phyloP scores from a whole-genome alignment of 2,888 invertebrate species.

The Acleris literana region DNA sequence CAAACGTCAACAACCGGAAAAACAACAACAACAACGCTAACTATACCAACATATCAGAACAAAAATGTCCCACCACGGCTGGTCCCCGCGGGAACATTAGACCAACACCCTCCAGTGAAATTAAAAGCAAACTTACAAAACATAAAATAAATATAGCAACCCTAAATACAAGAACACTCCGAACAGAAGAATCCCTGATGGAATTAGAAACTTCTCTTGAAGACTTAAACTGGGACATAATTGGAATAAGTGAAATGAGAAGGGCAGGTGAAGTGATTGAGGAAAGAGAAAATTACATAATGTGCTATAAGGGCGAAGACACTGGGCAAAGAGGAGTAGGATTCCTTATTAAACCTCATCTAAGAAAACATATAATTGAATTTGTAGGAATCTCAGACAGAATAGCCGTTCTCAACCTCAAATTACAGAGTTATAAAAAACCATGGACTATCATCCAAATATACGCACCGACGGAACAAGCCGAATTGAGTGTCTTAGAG shows the following conservation, averaged over 20 bases:
- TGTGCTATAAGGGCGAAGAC: slow-evolving; percentile 33
- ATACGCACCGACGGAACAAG: slow-evolving; percentile 34
- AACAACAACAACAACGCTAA: no score
- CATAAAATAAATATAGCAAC: slow-evolving; percentile 36
- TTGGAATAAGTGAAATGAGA: slow-evolving; percentile 42
- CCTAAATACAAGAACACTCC: slow-evolving; percentile 37
- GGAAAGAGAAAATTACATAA: slow-evolving; percentile 37
- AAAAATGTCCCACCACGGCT: no score
- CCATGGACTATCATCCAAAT: slow-evolving; percentile 29
- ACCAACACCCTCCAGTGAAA: no score
- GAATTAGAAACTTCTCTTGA: slow-evolving; percentile 39
- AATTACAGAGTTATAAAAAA: slow-evolving; percentile 18
- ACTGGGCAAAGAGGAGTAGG: slow-evolving; percentile 34
- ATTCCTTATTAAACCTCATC: no score
- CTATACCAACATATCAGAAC: no score
- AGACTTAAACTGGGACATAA: slow-evolving; percentile 42
- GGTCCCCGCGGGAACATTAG: no score
- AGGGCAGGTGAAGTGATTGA: slow-evolving; percentile 38
- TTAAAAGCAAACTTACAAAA: slow-evolving; percentile 1
- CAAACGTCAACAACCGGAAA: no score
- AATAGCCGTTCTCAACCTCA: slow-evolving; percentile 37
- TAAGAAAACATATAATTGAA: slow-evolving; percentile 35
- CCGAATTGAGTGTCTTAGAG: slow-evolving; percentile 19
- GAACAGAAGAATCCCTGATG: slow-evolving; percentile 21
- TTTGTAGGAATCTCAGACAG: slow-evolving; percentile 38